Evolutionary conservation across 2,797 vertebrate species (phyloP).

Genomic region (Apogon talboti): DNA sequence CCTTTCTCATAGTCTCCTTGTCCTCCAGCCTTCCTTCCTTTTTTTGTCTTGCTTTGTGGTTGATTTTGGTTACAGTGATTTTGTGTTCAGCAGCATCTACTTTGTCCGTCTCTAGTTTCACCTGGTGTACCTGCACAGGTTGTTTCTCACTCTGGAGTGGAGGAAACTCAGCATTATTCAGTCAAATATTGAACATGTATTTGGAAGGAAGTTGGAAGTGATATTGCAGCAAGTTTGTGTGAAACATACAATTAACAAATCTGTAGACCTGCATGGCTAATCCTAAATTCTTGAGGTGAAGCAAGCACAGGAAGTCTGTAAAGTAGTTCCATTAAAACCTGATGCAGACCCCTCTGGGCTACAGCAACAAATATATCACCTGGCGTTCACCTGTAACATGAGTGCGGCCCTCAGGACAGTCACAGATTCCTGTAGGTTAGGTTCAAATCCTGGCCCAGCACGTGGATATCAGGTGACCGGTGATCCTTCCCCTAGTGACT

Average conservation of each 20-base stretch:
- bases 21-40: no score
- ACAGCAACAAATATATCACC: conserved; percentile 16
- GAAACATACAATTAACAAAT: background rate
- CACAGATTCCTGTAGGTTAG: conserved; percentile 2
- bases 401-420: conserved; percentile 18
- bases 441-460: background rate
- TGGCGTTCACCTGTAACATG: conserved; percentile 40
- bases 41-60: no score
- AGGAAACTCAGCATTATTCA: no score
- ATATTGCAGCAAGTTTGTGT: background rate
- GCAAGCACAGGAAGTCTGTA: background rate
- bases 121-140: no score
- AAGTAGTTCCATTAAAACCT: background rate
- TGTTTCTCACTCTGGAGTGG: no score
- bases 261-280: background rate
- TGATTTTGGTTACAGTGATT: no score
- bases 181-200: no score
- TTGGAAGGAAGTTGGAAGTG: background rate
- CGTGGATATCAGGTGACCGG: conserved; percentile 20
- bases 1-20: no score
- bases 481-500: background rate
- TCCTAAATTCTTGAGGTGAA: conserved; percentile 2
- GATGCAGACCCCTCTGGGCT: background rate
- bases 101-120: no score
- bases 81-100: no score